phyloP scores from a whole-genome alignment of 2,888 invertebrate species.

The Parnassius mnemosyne region DNA sequence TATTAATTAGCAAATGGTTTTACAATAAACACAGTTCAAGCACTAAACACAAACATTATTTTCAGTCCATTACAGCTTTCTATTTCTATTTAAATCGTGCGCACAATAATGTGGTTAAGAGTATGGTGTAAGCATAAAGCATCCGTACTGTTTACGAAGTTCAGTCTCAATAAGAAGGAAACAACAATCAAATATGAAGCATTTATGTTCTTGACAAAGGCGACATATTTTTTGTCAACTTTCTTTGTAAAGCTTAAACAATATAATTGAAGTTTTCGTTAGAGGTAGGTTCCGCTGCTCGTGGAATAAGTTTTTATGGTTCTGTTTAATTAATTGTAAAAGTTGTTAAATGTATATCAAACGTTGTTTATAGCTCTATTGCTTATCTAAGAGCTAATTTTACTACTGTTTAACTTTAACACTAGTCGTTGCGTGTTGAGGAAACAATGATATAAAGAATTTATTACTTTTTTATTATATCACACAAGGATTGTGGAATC shows the following conservation, averaged over 20 bases:
- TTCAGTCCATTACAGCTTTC: not conserved
- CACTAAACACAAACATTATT: too few species aligned
- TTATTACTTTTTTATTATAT: conserved; percentile 10
- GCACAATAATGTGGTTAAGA: not conserved
- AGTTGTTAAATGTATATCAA: conserved; percentile 25
- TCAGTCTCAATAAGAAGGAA: conserved; percentile 68
- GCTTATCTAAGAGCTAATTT: conserved; percentile 28
- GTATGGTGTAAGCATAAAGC: conserved; percentile 39
- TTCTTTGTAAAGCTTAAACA: conserved; percentile 21
- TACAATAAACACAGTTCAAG: too few species aligned
- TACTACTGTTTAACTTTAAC: conserved; percentile 27
- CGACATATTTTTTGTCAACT: conserved; percentile 23
- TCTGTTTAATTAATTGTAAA: conserved; percentile 24
- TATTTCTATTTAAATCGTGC: not conserved
- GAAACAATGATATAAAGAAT: conserved; percentile 26
- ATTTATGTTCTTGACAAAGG: conserved; percentile 44
- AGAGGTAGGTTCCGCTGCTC: conserved; percentile 15
- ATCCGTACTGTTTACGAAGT: conserved; percentile 64
- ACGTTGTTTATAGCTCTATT: conserved; percentile 25
- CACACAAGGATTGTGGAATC: not conserved
- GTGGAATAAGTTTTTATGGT: conserved; percentile 26
- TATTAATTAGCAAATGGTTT: too few species aligned
- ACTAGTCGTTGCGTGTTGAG: conserved; percentile 23
- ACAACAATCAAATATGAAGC: conserved; percentile 67
- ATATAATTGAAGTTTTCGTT: conserved; percentile 24